Evolutionary conservation across 2,888 invertebrate genomes (phyloP), one percentile per base, ranked within the genome.

Genomic region (Stenolophus ochropezus): DNA sequence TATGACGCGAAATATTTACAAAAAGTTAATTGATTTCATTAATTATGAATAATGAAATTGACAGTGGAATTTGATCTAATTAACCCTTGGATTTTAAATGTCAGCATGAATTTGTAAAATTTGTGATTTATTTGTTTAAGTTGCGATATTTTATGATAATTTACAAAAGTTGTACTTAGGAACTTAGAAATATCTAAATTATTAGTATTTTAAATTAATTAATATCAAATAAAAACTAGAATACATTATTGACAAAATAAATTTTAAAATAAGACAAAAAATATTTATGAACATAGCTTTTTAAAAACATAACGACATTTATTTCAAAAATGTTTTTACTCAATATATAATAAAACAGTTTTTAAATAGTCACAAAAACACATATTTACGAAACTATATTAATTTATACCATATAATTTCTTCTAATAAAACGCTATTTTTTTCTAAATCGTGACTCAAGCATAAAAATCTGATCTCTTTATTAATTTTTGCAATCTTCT

Each of bases 41-140:
- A 56, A 21, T 56, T 18, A 61, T 61, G 18, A 56, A 18, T 56
- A 56, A 61, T 61, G 21, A 61, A 61, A 25, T 25, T 25, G 25
- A 4, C n/a, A 61, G n/a, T 61, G 25, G 61, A 61, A 61, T 25
- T 61, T 61, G 61, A 61, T 61, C 61, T 14, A 61, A 14, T 58
- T 61, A 61, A 23, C 61, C 61, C 14, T 61, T 14, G n/a, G 25
- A 61, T 25, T 25, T 61, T 14, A 61, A n/a, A 61, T 51, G 25
- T 61, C 25, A 20, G 25, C 23, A 56, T 21, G 0, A 56, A 56
- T 11, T 21, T 8, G 1, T 21, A 11, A 21, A 21, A 8, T 56
- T 3, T 53, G 6, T 53, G 18, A 53, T 53, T 16, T 53, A 14
- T 53, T 53, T 6, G 4, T 0, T 14, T 18, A 18, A 53, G 1